Base-by-base conservation (phyloP, 2,888 invertebrate genomes). In the Dasypolia templi region DNA sequence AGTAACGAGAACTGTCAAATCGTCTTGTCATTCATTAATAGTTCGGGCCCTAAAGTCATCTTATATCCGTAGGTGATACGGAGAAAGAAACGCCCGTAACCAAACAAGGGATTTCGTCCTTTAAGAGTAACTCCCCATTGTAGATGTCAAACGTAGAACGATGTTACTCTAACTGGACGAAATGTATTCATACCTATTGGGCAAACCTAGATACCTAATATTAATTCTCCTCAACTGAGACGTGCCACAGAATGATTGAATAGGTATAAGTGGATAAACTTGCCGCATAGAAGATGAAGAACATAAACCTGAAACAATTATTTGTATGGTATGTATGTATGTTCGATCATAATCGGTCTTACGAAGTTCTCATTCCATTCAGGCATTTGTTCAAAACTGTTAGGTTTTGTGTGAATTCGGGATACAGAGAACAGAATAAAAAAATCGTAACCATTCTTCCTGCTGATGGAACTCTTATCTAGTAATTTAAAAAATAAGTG, bases 221-320 rank as follows among this genome's bases (percentile, higher is more conserved):
- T 66, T 35, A 58, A 66, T 51, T 75, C 35, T n/a, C 29, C n/a
- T 74, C 39, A 51, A 59, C 35, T 53, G 29, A 35, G 44, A 46
- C 29, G 14, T 75, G 32, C 53, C 46, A 75, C n/a, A 42, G 39
- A 75, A 68, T 68, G 46, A 53, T 67, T 55, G 61, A 61, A 58
- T 44, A 64, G 44, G n/a, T 39, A 51, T 63, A 26, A 32, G 35
- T 46, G 55, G 22, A 14, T 49, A 63, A 26, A 63, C 14, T 39
- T 62, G 19, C 14, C n/a, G 19, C 14, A 26, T 22, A 55, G 2
- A 42, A 4, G 19, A 32, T 19, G 14, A 26, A 5, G n/a, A 55
- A 11, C 22, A 39, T 69, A n/a, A 2, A 35, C 4, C 2, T 29
- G 42, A 53, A 42, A 29, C 3, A 65, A 19, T 12, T 53, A 14